These are phyloP conservation scores for Diadegma fenestrale DNA, from an alignment of 2,888 invertebrate species.

Conservation along the genomic window DNA sequence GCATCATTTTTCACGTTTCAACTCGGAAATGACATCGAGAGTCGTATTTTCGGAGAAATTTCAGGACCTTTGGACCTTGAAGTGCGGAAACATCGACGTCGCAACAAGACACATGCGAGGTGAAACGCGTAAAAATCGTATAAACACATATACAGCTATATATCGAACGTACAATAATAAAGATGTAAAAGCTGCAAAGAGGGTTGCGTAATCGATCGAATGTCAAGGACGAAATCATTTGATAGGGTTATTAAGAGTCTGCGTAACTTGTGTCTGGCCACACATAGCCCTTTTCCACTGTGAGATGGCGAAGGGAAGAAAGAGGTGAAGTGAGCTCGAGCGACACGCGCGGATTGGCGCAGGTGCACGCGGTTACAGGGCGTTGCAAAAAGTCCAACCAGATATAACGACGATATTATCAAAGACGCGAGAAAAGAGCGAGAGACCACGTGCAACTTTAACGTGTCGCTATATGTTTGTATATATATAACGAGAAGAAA, in stretches of 20 bases:
- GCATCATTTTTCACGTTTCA: not conserved
- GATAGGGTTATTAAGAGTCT: constrained; percentile 62
- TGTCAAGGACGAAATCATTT: constrained; percentile 62
- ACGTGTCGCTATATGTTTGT: not conserved
- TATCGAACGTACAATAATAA: not conserved
- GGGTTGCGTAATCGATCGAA: constrained; percentile 59
- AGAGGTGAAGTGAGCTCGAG: constrained; percentile 48
- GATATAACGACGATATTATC: constrained; percentile 81
- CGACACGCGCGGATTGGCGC: constrained; percentile 67
- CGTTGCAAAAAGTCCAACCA: constrained; percentile 77
- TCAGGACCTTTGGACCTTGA: not conserved
- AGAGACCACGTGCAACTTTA: constrained; percentile 23
- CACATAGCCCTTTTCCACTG: constrained; percentile 18
- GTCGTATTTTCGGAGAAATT: not conserved
- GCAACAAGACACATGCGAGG: not conserved
- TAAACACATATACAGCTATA: not conserved
- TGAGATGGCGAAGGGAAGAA: not conserved
- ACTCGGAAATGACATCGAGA: not conserved
- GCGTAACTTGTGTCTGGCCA: constrained; percentile 35
- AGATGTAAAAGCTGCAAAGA: constrained; percentile 1
- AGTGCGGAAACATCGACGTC: not conserved
- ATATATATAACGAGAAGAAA: not conserved
- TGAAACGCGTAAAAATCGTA: not conserved
- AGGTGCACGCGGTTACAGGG: constrained; percentile 72
- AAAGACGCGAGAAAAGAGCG: constrained; percentile 68